phyloP scores from a whole-genome alignment of 2,888 invertebrate species.

The Gastracanthus pulcherrimus region DNA sequence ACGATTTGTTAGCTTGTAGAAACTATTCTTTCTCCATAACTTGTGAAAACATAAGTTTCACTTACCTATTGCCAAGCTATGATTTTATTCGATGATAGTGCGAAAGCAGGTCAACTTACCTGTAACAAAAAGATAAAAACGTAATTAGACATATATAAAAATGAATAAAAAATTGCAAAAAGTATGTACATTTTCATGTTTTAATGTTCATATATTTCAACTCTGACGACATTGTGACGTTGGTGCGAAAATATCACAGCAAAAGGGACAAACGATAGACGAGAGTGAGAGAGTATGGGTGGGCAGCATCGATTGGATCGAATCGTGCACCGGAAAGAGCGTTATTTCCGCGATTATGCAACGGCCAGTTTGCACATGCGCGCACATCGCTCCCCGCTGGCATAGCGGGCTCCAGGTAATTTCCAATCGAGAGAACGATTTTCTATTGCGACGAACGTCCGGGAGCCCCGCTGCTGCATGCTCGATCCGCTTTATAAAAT shows the following conservation, averaged over 20 bases:
- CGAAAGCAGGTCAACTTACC: conserved; percentile 19
- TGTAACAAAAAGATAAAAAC: conserved; percentile 5
- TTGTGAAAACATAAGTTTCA: background rate
- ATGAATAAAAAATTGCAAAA: background rate
- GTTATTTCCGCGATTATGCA: conserved; percentile 58
- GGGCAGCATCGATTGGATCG: conserved; percentile 22
- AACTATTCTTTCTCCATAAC: background rate
- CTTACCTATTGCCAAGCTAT: background rate
- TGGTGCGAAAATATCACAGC: background rate
- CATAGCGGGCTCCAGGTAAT: conserved; percentile 35
- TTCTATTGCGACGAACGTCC: conserved; percentile 15
- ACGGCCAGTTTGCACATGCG: conserved; percentile 34
- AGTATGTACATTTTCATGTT: background rate
- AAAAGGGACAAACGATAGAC: background rate
- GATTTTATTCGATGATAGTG: background rate
- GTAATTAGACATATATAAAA: background rate
- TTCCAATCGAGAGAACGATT: conserved; percentile 53
- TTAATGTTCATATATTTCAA: background rate
- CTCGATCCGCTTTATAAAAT: conserved; percentile 36
- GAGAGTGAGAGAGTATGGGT: background rate
- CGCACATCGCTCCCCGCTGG: background rate
- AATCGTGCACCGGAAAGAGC: conserved; percentile 48
- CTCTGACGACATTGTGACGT: background rate
- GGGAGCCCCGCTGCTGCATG: background rate
- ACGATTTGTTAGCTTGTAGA: too few relatives aligned